Base-by-base conservation (phyloP, 2,888 invertebrate species). In the Brenthis ino region DNA sequence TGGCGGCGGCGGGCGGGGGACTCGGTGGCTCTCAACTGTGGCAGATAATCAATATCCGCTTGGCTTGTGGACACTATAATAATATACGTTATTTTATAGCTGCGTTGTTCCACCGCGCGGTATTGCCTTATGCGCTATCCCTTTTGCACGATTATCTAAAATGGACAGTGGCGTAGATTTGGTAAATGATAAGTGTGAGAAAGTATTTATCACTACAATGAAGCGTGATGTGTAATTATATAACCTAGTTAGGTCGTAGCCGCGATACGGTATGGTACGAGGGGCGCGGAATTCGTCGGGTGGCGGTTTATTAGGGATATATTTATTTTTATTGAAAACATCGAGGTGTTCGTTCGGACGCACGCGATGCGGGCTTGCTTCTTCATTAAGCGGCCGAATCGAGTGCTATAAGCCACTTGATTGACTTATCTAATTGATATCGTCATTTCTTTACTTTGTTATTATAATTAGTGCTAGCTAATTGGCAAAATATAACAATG, bases 21-120 rank as follows among this genome's bases (percentile, higher is more conserved):
- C 82, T 85, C 83, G 87, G 88, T 86, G 89, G 90, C 91, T 93
- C 91, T 92, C 92, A 90, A 91, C 93, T 93, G 91, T 93, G 93
- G 93, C 93, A 93, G 93, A 93, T 93, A 93, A 93, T 93, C 93
- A 93, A 93, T 93, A 93, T 93, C 93, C 93, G 93, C 93, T 93
- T 92, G 93, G 93, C 93, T 93, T 91, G 92, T 93, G 93, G 93
- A 93, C 93, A 93, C 89, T 91, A 91, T 91, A 91, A 88, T 90
- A 90, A 89, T 93, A 93, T 93, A 92, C 87, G 91, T 90, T 91
- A 91, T 89, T 90, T 86, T 89, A 86, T 86, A 84, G 82, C 88
- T 80, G 80, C 81, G 77, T 82, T 80, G 77, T 78, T 93, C 86
- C 74, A 73, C 72, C 87, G 57, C 70, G 55, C 54, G 63, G 70